Conservation (phyloP, 2,113 vertebrate genomes). For the Muscicapa adusta region DNA sequence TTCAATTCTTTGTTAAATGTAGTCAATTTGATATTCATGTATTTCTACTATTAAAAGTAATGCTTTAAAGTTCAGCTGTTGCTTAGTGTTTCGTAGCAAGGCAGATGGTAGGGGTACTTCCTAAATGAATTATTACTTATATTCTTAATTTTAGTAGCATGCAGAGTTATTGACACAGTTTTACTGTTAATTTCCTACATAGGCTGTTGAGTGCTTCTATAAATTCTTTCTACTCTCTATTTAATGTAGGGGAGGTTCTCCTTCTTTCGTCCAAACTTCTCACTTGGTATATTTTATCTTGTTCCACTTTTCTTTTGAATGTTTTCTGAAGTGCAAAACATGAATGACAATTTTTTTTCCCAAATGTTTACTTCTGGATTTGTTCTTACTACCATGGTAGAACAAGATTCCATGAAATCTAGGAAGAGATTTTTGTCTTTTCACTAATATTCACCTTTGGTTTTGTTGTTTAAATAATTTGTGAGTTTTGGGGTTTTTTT, state of each 20-base stretch:
- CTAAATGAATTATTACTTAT: background rate
- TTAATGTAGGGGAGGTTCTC: background rate
- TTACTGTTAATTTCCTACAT: background rate
- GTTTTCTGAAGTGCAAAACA: background rate
- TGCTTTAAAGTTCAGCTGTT: background rate
- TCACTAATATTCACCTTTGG: background rate
- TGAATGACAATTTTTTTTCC: background rate
- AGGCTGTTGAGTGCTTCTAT: background rate
- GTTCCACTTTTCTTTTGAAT: background rate
- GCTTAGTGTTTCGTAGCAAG: background rate
- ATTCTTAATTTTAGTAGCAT: background rate
- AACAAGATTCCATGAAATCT: background rate
- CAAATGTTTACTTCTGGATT: background rate
- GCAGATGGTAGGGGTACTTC: background rate
- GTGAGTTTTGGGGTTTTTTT: background rate
- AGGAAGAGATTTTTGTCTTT: background rate
- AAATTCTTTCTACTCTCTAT: background rate
- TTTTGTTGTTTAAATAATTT: background rate
- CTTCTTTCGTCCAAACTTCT: background rate
- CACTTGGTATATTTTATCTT: background rate
- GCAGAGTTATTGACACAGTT: background rate
- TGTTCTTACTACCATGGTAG: background rate
- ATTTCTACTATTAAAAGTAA: background rate
- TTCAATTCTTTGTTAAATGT: background rate
- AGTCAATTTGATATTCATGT: background rate